Evolutionary conservation across 2,113 vertebrate genomes (phyloP), one percentile per base, ranked within the genome.

Genomic region (Sander lucioperca): DNA sequence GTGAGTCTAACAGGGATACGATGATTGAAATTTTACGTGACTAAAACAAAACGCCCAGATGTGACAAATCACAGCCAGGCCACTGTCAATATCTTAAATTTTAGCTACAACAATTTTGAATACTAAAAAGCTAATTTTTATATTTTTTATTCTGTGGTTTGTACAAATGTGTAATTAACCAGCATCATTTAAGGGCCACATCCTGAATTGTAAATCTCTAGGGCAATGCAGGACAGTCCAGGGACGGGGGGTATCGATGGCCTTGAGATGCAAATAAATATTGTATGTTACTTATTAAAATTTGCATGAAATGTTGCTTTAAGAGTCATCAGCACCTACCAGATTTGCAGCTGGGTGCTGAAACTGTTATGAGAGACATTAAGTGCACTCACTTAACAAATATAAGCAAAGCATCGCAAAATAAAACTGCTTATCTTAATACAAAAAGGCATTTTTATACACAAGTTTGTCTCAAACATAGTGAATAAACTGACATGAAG

Each of bases 391-490:
- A 50, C 64, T 53, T 71, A 72, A 70, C 36, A 56, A 64, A 69
- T 30, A 73, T 54, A 87, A 82, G 81, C 51, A 59, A 63, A 18
- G 15, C 75, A 82, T 47, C 59, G n/a, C 56, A 82, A 85, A 89
- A 82, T 74, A 50, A 79, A 80, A 88, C 53, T 69, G 54, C 21
- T 82, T 61, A 57, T 33, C 36, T n/a, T 68, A 58, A 56, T 15
- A 80, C 43, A 27, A 58, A 72, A 50, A 59, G 53, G 48, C 30
- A 65, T 56, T 78, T 83, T 85, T 61, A 82, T 73, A 76, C 70
- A 82, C 6, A 12, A 23, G 66, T 82, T 82, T 85, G 88, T 80
- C 77, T 79, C 69, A 84, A 85, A 86, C 47, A 59, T 74, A 84
- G 62, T 71, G 51, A 91, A 84, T 25, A 57, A 77, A 72, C 39